These are phyloP conservation scores for Tolmerus cingulatus DNA, from an alignment of 2,888 invertebrate genomes.

Conservation along the genomic window DNA sequence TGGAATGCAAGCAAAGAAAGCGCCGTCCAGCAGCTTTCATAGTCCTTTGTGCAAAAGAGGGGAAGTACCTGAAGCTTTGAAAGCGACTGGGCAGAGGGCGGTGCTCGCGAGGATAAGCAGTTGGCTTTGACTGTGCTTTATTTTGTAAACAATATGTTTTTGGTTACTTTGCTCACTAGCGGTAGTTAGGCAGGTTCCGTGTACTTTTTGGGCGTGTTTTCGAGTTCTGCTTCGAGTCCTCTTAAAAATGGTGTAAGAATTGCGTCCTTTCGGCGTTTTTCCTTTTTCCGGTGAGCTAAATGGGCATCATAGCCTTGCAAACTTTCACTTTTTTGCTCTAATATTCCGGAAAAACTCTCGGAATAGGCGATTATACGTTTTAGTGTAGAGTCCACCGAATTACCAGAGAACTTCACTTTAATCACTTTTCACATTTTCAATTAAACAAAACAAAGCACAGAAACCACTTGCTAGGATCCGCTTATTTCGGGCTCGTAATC, in stretches of 20 bases:
- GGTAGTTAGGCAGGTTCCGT: not conserved
- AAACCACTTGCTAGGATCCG: constrained; percentile 32
- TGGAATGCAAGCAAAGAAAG: not conserved
- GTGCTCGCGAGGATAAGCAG: not conserved
- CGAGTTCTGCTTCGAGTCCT: not conserved
- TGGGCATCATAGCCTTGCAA: not conserved
- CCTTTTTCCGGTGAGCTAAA: not conserved
- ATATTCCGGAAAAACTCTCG: not conserved
- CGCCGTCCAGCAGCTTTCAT: not conserved
- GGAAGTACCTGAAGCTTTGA: not conserved
- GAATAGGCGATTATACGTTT: not conserved
- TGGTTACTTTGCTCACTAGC: not conserved
- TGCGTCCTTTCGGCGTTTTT: not conserved
- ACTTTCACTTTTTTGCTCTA: not conserved
- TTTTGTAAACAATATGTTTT: not conserved
- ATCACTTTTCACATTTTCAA: constrained; percentile 39
- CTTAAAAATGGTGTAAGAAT: not conserved
- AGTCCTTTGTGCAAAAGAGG: not conserved
- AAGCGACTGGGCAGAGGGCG: not conserved
- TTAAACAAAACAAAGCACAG: constrained; percentile 22
- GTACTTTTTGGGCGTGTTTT: not conserved
- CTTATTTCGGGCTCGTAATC: constrained; percentile 36
- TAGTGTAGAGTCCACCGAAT: not conserved
- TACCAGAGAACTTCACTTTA: constrained; percentile 26
- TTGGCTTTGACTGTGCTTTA: not conserved